Evolutionary conservation across 2,888 invertebrate genomes (phyloP), one percentile per base, ranked within the genome.

Genomic region (Lasius platythorax): DNA sequence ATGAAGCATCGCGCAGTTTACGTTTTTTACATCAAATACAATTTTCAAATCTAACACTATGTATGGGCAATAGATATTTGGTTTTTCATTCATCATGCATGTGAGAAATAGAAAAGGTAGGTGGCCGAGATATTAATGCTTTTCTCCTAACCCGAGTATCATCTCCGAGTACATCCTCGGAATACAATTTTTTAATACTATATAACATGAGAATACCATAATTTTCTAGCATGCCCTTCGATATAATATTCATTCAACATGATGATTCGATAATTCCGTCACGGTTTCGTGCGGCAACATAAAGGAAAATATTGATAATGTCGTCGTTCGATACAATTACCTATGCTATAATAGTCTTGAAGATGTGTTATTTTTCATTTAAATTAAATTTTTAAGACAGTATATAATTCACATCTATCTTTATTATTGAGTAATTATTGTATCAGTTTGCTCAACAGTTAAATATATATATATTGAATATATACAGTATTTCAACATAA

Each of bases 71-170:
- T 5, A 28, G 28, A 75, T 30, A 37, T 5, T 37, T 37, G 30
- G 1, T 37, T 43, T 68, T 68, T 43, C 66, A 56, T 67, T 58
- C 9, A 67, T 78, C 67, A 67, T 43, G 12, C 56, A 78, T 40
- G 28, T 67, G 67, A 56, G 9, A 67, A 75, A 78, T 40, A 33
- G 15, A 40, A 18, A n/a, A 30, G 28, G 40, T 66, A 30, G 40
- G 28, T n/a, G 15, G 50, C 33, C 3, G 40, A 67, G 40, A 78
- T 67, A 78, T 78, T 78, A 68, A 78, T 78, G 68, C n/a, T 56
- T 58, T 43, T 3, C 28, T 28, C 8, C 15, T 28, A 28, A 37
- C 6, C 28, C 15, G 11, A 40, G 15, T 40, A 37, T 37, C 5
- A 37, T 37, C 37, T 33, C 30, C 30, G 30, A 33, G 30, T 50